A percentile compares a stretch with the other conserved stretches of the same genome.
These are phyloP conservation scores for Clupea harengus DNA, from an alignment of 2,113 vertebrate genomes.

Conservation along the genomic window DNA sequence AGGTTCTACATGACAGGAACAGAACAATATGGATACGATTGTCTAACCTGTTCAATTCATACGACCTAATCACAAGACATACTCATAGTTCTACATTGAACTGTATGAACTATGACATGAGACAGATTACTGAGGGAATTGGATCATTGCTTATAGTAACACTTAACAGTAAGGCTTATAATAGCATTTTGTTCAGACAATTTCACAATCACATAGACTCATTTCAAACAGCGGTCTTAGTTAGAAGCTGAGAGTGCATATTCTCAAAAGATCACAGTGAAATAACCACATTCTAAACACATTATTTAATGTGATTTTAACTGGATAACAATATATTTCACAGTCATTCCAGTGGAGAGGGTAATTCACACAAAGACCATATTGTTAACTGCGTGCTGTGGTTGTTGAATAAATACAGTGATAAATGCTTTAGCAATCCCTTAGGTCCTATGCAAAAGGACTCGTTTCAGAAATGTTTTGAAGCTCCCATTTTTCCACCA, in stretches of 20 bases:
- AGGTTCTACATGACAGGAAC: conserved; percentile 44
- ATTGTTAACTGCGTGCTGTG: conserved; percentile 19
- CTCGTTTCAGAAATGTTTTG: conserved; percentile 44
- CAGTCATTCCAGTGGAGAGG: conserved; percentile 25
- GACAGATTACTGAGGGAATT: no score
- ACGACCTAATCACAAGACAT: no score
- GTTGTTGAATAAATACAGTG: conserved; percentile 34
- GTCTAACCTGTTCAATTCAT: no score
- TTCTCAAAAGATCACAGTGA: neutral
- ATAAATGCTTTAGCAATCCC: conserved; percentile 34
- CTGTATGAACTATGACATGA: no score
- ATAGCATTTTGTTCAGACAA: no score
- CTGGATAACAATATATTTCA: conserved; percentile 30
- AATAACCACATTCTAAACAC: neutral
- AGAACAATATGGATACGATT: no score
- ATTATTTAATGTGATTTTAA: conserved; percentile 34
- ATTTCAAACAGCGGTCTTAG: conserved; percentile 37
- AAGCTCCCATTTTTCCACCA: conserved; percentile 57
- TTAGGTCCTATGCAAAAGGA: conserved; percentile 24
- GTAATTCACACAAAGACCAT: conserved; percentile 14
- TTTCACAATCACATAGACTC: no score
- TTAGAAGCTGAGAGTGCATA: conserved; percentile 18
- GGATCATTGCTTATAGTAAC: no score
- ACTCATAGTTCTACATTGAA: no score
- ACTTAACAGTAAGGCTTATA: no score